Conservation (phyloP, 1,140 invertebrate genomes). For the Tyrophagus putrescentiae region DNA sequence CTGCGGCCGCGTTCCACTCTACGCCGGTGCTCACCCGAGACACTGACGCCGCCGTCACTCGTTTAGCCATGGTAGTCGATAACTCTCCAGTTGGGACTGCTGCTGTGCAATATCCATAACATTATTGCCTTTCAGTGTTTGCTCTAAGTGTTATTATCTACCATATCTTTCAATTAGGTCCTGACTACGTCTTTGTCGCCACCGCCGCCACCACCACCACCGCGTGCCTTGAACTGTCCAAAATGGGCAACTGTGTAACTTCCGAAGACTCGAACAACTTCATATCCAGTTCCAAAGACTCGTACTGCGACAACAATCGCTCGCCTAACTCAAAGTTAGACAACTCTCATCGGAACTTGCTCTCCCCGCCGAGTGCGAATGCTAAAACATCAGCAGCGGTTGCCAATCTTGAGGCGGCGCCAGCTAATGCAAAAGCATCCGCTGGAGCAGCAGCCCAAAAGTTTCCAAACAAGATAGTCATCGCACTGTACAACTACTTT, state of each 20-base stretch:
- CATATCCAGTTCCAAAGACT: slow-evolving; percentile 15
- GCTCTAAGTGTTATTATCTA: no score
- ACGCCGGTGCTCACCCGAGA: no score
- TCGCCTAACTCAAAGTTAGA: slow-evolving; percentile 7
- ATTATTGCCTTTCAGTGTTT: no score
- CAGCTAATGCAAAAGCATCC: neutral
- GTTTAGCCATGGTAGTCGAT: no score
- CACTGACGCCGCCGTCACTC: no score
- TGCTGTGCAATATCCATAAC: no score
- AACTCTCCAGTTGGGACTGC: no score
- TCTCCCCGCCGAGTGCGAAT: slow-evolving; percentile 2
- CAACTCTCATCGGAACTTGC: slow-evolving; percentile 10
- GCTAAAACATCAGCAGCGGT: neutral
- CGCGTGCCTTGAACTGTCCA: no score
- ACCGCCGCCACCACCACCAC: no score
- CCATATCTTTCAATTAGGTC: no score
- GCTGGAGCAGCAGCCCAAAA: neutral
- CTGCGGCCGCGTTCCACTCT: no score
- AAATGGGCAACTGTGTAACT: slow-evolving; percentile 20
- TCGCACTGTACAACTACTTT: slow-evolving; percentile 78
- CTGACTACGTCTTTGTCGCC: no score
- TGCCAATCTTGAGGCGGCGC: neutral
- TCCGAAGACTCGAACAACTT: slow-evolving; percentile 11
- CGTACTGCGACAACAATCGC: slow-evolving; percentile 2
- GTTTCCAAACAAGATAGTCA: slow-evolving; percentile 49